Percentiles rank a stretch among this genome's conserved stretches.
Conservation (phyloP, 2,888 invertebrate genomes). For the Lasioglossum morio region DNA sequence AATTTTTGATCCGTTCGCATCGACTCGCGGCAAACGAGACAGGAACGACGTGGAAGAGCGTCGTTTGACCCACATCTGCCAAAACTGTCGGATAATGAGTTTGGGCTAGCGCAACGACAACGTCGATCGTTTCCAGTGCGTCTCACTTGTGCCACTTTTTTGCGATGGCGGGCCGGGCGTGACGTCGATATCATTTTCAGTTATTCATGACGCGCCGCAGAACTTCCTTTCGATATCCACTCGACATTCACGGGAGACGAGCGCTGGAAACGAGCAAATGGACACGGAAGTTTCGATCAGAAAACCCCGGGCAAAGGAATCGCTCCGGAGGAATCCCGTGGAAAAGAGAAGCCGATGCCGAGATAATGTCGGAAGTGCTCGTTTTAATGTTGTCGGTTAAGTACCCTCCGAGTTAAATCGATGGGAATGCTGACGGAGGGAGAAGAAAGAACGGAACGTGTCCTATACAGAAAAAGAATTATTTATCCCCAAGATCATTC, state of each 20-base stretch:
- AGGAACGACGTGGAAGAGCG: constrained; percentile 28
- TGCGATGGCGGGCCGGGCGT: constrained; percentile 9
- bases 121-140: constrained; percentile 25
- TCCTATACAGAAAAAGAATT: constrained; percentile 31
- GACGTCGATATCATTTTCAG: constrained; percentile 39
- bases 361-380: constrained; percentile 38
- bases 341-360: constrained; percentile 18
- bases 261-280: constrained; percentile 7
- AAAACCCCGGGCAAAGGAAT: background rate
- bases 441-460: background rate
- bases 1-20: constrained; percentile 24
- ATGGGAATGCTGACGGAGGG: background rate
- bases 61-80: constrained; percentile 42
- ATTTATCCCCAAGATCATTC: constrained; percentile 32
- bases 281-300: background rate
- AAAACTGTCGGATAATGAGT: constrained; percentile 46
- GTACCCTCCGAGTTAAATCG: constrained; percentile 14
- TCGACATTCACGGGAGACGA: background rate
- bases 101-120: constrained; percentile 30
- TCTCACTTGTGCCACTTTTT: constrained; percentile 10
- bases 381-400: constrained; percentile 8
- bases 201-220: constrained; percentile 31
- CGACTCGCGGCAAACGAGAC: constrained; percentile 32
- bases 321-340: background rate
- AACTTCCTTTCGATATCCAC: constrained; percentile 11